Percentiles rank a stretch among this genome's conserved stretches.
Conservation (phyloP, 2,113 vertebrate genomes). For the Lycaon pictus region DNA sequence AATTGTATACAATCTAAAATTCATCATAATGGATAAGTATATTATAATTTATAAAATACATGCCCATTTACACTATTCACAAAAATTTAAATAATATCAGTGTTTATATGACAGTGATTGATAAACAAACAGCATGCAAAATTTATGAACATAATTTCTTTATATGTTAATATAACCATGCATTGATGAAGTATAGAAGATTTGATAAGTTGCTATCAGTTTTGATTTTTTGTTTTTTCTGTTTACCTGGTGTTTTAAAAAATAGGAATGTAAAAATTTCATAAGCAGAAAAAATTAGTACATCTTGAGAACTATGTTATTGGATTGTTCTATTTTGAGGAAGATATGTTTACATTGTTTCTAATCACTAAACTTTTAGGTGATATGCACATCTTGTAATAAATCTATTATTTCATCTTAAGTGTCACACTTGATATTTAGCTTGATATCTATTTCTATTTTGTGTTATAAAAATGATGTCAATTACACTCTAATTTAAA, state of each 20-base stretch:
- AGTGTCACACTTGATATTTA: conserved; percentile 18
- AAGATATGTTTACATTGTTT: conserved; percentile 2
- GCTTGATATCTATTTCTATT: not conserved
- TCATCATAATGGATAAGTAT: not conserved
- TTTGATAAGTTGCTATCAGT: not conserved
- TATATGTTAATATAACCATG: not conserved
- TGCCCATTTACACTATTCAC: not conserved
- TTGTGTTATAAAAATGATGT: conserved; percentile 1
- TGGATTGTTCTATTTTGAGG: not conserved
- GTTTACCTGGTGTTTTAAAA: not conserved
- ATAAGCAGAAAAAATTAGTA: not conserved
- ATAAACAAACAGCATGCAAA: not conserved
- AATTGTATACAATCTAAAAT: not conserved
- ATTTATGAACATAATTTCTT: not conserved
- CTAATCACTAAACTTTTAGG: not conserved
- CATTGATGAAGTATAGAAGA: not conserved
- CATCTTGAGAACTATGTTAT: not conserved
- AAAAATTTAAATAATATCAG: not conserved
- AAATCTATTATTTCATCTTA: not conserved
- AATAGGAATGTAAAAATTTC: not conserved
- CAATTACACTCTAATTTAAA: not conserved
- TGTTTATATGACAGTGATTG: not conserved
- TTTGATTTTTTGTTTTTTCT: conserved; percentile 15
- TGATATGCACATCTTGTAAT: not conserved
- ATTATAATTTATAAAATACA: not conserved